These are phyloP conservation scores for Marcusenius ussheri DNA, from an alignment of 2,113 vertebrate species.

Conservation along the genomic window DNA sequence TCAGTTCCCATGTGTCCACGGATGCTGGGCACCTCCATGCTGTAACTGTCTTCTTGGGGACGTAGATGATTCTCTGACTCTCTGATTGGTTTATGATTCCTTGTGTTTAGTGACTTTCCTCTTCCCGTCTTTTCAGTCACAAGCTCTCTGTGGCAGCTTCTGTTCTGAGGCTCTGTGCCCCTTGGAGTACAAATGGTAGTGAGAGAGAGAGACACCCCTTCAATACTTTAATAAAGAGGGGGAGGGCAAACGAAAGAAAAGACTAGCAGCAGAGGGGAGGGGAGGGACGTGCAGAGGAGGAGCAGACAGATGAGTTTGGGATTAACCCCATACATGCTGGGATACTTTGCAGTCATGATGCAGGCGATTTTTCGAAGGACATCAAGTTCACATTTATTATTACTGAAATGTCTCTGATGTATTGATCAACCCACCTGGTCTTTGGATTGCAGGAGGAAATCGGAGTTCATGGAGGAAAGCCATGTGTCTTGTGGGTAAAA, in stretches of 20 bases:
- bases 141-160: conserved; percentile 17
- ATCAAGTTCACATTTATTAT: background rate
- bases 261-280: conserved; percentile 23
- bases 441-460: background rate
- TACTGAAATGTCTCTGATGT: background rate
- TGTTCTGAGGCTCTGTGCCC: conserved; percentile 33
- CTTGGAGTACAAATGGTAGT: conserved; percentile 36
- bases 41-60: conserved; percentile 6
- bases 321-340: conserved; percentile 53
- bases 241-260: conserved; percentile 33
- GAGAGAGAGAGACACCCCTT: conserved; percentile 47
- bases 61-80: conserved; percentile 1
- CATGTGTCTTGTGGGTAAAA: background rate
- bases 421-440: background rate
- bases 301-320: conserved; percentile 42
- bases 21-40: conserved; percentile 50
- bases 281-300: conserved; percentile 16
- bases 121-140: conserved; percentile 26
- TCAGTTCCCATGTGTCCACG: conserved; percentile 58
- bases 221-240: conserved; percentile 49
- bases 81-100: conserved; percentile 15
- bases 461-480: background rate
- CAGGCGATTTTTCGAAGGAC: background rate
- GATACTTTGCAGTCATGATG: background rate
- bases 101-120: conserved; percentile 16